A percentile compares a stretch with the other conserved stretches of the same genome.
Conservation (phyloP, 1,140 invertebrate species). For the Cyclargus thomasi region DNA sequence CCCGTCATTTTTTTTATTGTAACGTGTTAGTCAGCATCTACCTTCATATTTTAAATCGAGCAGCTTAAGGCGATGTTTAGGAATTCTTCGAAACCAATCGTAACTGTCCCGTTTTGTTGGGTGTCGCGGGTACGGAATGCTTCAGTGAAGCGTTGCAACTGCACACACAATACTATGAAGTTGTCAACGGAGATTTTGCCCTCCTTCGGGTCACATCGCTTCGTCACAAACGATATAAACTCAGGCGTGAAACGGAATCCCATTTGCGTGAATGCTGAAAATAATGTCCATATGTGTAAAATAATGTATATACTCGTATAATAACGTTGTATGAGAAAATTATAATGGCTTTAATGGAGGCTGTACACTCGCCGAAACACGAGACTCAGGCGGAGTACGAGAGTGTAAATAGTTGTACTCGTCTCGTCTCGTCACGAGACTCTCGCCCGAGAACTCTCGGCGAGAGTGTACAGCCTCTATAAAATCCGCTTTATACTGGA, state of each 20-base stretch:
- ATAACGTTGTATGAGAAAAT: too few relatives aligned
- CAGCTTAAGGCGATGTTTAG: constrained; percentile 83
- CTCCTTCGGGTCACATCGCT: constrained; percentile 80
- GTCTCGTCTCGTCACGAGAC: too few relatives aligned
- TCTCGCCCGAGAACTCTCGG: too few relatives aligned
- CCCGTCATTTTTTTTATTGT: not conserved
- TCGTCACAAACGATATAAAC: constrained; percentile 84
- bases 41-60: constrained; percentile 56
- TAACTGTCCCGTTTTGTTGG: constrained; percentile 84
- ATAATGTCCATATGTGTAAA: too few relatives aligned
- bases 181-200: constrained; percentile 87
- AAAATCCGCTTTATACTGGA: too few relatives aligned
- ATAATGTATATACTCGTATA: too few relatives aligned
- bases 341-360: too few relatives aligned
- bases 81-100: constrained; percentile 91
- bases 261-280: constrained; percentile 88
- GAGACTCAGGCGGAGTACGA: too few relatives aligned
- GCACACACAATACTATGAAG: constrained; percentile 91
- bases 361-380: too few relatives aligned
- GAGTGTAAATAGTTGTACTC: too few relatives aligned
- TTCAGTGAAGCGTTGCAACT: constrained; percentile 90
- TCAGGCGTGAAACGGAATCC: constrained; percentile 89
- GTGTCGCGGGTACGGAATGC: constrained; percentile 85
- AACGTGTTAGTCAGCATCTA: not conserved
- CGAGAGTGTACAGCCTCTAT: too few relatives aligned